These are phyloP conservation scores for Bursaphelenchus mucronatus DNA, from an alignment of 1,140 invertebrate genomes.

Conservation along the genomic window DNA sequence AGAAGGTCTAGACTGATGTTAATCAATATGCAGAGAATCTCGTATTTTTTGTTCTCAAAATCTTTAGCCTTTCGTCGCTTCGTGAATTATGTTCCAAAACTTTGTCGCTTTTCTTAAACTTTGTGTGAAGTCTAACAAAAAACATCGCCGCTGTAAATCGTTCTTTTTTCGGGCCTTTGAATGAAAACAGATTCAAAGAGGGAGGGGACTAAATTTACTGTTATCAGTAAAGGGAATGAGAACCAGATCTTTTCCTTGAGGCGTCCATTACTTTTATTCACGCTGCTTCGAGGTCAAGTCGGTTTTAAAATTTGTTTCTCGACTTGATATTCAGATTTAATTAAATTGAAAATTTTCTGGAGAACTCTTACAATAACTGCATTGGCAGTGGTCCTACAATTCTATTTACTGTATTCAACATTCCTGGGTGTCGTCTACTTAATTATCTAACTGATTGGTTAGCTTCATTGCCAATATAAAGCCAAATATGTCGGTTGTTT, in stretches of 20 bases:
- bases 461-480: conserved; percentile 8
- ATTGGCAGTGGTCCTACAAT: too few relatives aligned
- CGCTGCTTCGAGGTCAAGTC: not conserved
- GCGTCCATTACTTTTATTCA: conserved; percentile 3
- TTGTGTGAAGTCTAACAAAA: too few relatives aligned
- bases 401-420: not conserved
- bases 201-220: too few relatives aligned
- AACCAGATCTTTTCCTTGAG: too few relatives aligned
- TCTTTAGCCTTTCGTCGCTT: not conserved
- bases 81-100: not conserved
- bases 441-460: not conserved
- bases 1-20: not conserved
- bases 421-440: conserved; percentile 6
- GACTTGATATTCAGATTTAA: too few relatives aligned
- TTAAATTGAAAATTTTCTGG: too few relatives aligned
- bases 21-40: not conserved
- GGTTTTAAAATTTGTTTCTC: too few relatives aligned
- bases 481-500: conserved; percentile 5
- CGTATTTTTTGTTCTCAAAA: conserved; percentile 4
- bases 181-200: not conserved
- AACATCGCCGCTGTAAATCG: too few relatives aligned
- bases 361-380: too few relatives aligned
- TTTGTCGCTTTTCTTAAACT: not conserved
- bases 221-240: too few relatives aligned
- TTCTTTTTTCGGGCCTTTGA: not conserved